phyloP scores from a whole-genome alignment of 2,888 invertebrate genomes.

The Phyto melanocephala region DNA sequence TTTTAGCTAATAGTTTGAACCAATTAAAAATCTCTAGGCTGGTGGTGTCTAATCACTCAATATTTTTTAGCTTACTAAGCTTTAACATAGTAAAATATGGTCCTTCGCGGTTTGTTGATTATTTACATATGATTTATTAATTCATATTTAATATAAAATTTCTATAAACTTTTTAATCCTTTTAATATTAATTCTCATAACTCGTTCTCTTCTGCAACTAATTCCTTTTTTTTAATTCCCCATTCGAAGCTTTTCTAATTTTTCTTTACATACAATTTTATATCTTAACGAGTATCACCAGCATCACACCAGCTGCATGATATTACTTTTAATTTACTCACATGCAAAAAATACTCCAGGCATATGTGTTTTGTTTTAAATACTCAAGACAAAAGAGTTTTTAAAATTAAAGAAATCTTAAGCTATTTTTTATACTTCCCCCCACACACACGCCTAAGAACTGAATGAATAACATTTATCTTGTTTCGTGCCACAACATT shows the following conservation, averaged over 20 bases:
- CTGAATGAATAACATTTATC: neutral
- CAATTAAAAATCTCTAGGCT: too few relatives aligned
- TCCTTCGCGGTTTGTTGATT: too few relatives aligned
- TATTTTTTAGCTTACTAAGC: too few relatives aligned
- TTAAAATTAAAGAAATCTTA: neutral
- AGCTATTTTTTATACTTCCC: neutral
- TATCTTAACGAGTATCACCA: slow-evolving; percentile 21
- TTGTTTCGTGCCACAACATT: neutral
- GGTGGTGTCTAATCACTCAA: too few relatives aligned
- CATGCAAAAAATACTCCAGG: neutral
- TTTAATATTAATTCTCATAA: neutral
- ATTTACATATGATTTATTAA: too few relatives aligned
- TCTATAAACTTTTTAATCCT: neutral
- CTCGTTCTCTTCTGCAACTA: neutral
- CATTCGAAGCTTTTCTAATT: neutral
- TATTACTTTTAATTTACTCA: slow-evolving; percentile 29
- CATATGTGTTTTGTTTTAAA: too few relatives aligned
- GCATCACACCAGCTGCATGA: slow-evolving; percentile 19
- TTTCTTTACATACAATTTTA: neutral
- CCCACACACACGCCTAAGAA: neutral
- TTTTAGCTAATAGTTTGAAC: too few relatives aligned
- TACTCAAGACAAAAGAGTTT: neutral
- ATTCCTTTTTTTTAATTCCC: slow-evolving; percentile 5
- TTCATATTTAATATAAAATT: too few relatives aligned
- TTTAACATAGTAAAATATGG: too few relatives aligned